Percentiles rank a stretch among this genome's conserved stretches.
phyloP scores from a whole-genome alignment of 2,797 vertebrate genomes.

The Dromococcyx pavoninus region DNA sequence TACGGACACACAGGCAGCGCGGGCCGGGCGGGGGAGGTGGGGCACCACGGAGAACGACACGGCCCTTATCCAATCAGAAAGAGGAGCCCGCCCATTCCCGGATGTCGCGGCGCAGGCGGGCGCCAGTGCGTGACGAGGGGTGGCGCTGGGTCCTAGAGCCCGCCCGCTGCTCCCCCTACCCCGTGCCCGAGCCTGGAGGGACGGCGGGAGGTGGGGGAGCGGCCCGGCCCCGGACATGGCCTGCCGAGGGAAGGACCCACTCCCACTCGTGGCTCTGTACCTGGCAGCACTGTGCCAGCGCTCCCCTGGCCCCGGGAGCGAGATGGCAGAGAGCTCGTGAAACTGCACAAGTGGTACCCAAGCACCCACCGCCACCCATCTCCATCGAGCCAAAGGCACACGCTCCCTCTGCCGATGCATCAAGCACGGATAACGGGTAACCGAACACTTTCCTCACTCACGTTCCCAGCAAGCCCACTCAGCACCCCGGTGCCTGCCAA shows the following conservation, averaged over 20 bases:
- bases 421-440: fast-evolving
- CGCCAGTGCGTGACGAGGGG: not conserved
- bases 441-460: fast-evolving
- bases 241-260: not conserved
- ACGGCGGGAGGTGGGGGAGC: too few species aligned
- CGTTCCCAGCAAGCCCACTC: fast-evolving
- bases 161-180: not conserved
- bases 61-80: not conserved
- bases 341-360: fast-evolving
- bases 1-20: not conserved
- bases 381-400: too few species aligned
- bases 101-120: fast-evolving
- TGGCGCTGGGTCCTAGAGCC: not conserved
- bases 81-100: not conserved
- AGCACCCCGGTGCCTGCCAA: too few species aligned
- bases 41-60: fast-evolving
- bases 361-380: too few species aligned
- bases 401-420: fast-evolving
- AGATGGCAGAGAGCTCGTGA: not conserved
- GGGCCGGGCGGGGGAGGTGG: fast-evolving
- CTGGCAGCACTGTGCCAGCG: too few species aligned
- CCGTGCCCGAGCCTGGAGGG: too few species aligned
- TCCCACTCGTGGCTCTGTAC: too few species aligned
- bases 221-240: not conserved
- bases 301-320: too few species aligned